Conservation (phyloP, 2,113 vertebrate species). For the Nymphicus hollandicus region DNA sequence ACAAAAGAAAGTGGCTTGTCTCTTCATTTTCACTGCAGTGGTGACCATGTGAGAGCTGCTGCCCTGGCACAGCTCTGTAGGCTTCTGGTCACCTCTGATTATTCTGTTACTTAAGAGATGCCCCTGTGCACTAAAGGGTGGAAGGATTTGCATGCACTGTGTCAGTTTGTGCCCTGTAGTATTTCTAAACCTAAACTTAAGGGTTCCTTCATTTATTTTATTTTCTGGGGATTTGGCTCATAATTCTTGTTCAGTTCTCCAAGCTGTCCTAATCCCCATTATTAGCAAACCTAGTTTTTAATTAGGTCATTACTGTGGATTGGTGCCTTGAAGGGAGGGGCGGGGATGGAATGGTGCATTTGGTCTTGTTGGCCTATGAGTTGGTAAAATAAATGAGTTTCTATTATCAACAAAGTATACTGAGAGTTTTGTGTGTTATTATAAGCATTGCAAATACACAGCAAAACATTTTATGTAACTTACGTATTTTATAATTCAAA, state of each 20-base stretch:
- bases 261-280: background rate
- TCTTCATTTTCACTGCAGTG: background rate
- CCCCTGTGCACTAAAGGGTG: background rate
- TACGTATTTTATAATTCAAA: background rate
- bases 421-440: fast-evolving
- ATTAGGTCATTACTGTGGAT: background rate
- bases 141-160: background rate
- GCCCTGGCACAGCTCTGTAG: background rate
- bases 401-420: background rate
- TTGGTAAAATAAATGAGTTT: background rate
- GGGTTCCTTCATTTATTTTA: background rate
- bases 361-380: background rate
- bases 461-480: background rate
- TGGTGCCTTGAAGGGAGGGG: background rate
- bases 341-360: background rate
- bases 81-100: background rate
- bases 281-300: background rate
- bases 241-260: background rate
- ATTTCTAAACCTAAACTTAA: background rate
- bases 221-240: background rate
- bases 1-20: background rate
- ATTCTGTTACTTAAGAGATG: background rate
- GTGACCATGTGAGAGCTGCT: background rate
- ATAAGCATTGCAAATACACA: background rate
- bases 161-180: background rate